Evolutionary conservation across 2,113 vertebrate genomes (phyloP).

Genomic region (Passer domesticus): DNA sequence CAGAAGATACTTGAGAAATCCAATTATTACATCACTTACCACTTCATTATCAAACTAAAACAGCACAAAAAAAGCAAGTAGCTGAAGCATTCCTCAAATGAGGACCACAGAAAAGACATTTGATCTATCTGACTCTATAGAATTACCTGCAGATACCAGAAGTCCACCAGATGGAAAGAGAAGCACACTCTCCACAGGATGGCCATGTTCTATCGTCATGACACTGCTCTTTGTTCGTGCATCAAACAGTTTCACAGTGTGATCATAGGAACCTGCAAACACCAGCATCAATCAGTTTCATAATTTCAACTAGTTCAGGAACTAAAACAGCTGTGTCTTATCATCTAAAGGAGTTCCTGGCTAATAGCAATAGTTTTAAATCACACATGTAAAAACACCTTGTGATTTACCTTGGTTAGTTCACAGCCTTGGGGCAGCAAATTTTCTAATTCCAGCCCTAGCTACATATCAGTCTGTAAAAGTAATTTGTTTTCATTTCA

Average conservation of each 20-base stretch:
- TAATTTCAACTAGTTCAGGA: neutral
- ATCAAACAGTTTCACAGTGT: conserved; percentile 93
- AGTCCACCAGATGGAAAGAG: conserved; percentile 94
- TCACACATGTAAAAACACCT: neutral
- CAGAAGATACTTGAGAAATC: neutral
- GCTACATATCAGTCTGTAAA: neutral
- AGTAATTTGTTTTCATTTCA: neutral
- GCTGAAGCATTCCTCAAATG: neutral
- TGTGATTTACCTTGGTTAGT: neutral
- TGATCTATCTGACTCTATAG: neutral
- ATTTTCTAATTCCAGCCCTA: neutral
- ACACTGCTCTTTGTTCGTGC: conserved; percentile 83
- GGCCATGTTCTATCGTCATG: conserved; percentile 90
- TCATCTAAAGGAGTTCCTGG: neutral
- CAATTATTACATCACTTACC: neutral
- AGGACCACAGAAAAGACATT: neutral
- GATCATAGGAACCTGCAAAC: conserved; percentile 92
- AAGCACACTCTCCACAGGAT: conserved; percentile 95
- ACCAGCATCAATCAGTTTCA: neutral
- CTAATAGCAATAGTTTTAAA: neutral
- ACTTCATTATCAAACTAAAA: neutral
- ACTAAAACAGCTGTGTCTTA: neutral
- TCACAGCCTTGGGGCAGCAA: neutral
- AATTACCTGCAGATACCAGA: conserved; percentile 91
- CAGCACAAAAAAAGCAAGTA: neutral